Evolutionary conservation across 2,113 vertebrate genomes (phyloP).

Genomic region (Myotis lucifugus): DNA sequence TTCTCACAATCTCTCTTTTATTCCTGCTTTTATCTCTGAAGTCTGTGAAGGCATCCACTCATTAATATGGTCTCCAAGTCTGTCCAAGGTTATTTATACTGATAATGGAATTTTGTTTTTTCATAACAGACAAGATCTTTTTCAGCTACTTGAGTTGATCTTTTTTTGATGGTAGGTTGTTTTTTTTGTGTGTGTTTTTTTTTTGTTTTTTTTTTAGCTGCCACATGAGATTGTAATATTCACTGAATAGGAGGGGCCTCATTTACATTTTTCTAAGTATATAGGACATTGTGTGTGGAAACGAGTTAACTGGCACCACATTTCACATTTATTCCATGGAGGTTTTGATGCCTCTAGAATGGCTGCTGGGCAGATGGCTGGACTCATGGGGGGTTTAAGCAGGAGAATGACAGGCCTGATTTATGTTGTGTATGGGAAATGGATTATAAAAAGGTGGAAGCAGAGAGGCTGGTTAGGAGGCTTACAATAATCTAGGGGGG

Average conservation of each 20-base stretch:
- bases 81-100: neutral
- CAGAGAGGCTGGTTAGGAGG: neutral
- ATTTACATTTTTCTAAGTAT: constrained; percentile 10
- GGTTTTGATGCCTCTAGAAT: constrained; percentile 21
- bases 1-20: neutral
- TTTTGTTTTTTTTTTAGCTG: neutral
- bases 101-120: neutral
- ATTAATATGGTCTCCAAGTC: neutral
- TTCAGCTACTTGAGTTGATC: neutral
- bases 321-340: neutral
- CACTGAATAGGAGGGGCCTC: neutral
- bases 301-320: neutral
- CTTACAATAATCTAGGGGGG: neutral
- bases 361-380: neutral
- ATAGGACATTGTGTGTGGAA: neutral
- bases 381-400: neutral
- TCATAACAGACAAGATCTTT: neutral
- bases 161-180: neutral
- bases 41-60: neutral
- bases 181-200: neutral
- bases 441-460: neutral
- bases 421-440: neutral
- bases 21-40: neutral
- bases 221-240: constrained; percentile 16
- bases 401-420: neutral